phyloP scores from a whole-genome alignment of 2,113 vertebrate genomes.

The Nycticorax nycticorax region DNA sequence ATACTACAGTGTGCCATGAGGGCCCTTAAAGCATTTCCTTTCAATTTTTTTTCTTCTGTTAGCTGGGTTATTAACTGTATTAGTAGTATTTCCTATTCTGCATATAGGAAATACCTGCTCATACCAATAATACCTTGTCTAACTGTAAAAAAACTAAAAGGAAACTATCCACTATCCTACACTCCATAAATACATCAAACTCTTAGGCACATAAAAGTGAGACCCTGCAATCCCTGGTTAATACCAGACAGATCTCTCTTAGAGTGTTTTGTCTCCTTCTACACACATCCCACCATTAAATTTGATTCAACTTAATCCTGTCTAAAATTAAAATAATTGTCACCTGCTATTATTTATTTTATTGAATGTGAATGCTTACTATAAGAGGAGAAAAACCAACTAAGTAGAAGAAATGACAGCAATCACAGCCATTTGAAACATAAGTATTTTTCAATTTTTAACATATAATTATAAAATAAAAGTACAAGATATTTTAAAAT shows the following conservation, averaged over 20 bases:
- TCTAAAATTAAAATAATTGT: not conserved
- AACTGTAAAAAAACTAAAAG: not conserved
- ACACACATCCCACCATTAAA: not conserved
- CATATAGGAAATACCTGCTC: conserved; percentile 45
- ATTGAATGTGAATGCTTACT: not conserved
- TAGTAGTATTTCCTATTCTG: conserved; percentile 26
- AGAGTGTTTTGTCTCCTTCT: not conserved
- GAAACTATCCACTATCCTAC: conserved; percentile 34
- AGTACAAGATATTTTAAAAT: not conserved
- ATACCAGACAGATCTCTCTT: not conserved
- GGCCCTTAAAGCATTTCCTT: conserved; percentile 35
- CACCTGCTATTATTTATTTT: not conserved
- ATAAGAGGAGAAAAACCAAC: not conserved
- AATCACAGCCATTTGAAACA: not conserved
- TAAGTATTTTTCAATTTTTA: not conserved
- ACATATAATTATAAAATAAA: not conserved
- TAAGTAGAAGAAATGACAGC: not conserved
- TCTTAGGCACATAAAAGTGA: conserved; percentile 20
- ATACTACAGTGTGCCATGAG: not conserved
- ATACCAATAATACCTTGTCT: conserved; percentile 31
- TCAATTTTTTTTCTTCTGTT: not conserved
- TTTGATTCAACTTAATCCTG: not conserved
- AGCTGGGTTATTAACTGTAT: conserved; percentile 32
- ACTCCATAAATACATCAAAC: conserved; percentile 41
- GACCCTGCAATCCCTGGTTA: not conserved